Percentiles rank a stretch among this genome's conserved stretches.
These are phyloP conservation scores for Sinotaia quadrata DNA, from an alignment of 2,888 invertebrate species.

Conservation along the genomic window DNA sequence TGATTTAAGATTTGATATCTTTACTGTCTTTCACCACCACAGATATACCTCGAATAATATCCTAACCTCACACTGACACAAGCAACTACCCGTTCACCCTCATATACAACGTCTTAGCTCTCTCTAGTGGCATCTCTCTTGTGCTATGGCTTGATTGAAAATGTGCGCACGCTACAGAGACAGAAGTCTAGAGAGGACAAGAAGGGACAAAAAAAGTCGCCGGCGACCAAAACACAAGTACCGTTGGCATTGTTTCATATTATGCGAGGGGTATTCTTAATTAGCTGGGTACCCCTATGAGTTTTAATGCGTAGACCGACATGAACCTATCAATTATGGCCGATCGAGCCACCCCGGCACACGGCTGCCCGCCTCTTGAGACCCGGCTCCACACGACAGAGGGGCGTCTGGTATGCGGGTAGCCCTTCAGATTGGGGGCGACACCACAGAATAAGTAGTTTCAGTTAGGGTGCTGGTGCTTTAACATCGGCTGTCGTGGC, in stretches of 20 bases:
- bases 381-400: not conserved
- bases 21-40: too few relatives aligned
- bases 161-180: too few relatives aligned
- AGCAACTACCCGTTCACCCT: too few relatives aligned
- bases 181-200: too few relatives aligned
- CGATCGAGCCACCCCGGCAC: slow-evolving; percentile 3
- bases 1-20: too few relatives aligned
- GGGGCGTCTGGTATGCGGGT: slow-evolving; percentile 1
- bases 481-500: too few relatives aligned
- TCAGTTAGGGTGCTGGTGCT: not conserved
- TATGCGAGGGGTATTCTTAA: slow-evolving; percentile 19
- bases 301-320: not conserved
- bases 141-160: too few relatives aligned
- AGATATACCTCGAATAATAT: too few relatives aligned
- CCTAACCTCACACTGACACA: too few relatives aligned
- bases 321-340: slow-evolving; percentile 21
- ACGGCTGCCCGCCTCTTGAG: not conserved
- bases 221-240: too few relatives aligned
- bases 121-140: too few relatives aligned
- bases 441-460: not conserved
- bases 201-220: not conserved
- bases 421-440: not conserved
- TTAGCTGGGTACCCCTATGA: slow-evolving; percentile 28
- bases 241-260: not conserved
- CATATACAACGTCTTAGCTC: too few relatives aligned